Percentiles rank a stretch among this genome's conserved stretches.
Evolutionary conservation across 2,797 vertebrate species (phyloP).

Genomic region (Arctocebus calabarensis): DNA sequence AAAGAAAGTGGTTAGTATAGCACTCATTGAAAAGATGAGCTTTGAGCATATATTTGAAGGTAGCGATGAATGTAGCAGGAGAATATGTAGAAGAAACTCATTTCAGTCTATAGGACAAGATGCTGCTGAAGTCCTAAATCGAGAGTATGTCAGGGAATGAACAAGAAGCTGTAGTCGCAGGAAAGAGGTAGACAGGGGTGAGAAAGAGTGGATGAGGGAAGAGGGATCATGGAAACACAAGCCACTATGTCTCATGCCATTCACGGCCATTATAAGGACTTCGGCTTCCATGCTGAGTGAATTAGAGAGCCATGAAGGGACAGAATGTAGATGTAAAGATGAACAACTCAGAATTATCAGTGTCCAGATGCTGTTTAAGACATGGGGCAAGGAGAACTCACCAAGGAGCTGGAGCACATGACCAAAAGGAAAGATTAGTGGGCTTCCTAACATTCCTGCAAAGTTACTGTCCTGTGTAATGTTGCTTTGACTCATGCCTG

Average conservation of each 20-base stretch:
- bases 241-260: not conserved
- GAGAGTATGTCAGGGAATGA: not conserved
- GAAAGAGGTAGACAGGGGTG: not conserved
- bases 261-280: not conserved
- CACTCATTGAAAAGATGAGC: not conserved
- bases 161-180: too few relatives aligned
- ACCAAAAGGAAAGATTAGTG: not conserved
- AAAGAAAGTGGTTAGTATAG: not conserved
- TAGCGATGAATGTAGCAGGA: not conserved
- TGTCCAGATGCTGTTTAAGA: not conserved
- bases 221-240: not conserved
- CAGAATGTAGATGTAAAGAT: not conserved
- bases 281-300: not conserved
- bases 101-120: too few relatives aligned
- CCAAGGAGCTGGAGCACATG: not conserved
- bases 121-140: not conserved
- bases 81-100: not conserved
- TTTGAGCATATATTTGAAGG: not conserved
- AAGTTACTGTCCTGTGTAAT: not conserved
- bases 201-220: not conserved
- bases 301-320: not conserved
- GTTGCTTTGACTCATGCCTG: not conserved
- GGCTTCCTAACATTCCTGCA: rapidly evolving
- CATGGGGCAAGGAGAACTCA: not conserved
- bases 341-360: not conserved